Evolutionary conservation across 2,797 vertebrate genomes (phyloP), one percentile per base, ranked within the genome.

Genomic region (Clarias platycephalus): DNA sequence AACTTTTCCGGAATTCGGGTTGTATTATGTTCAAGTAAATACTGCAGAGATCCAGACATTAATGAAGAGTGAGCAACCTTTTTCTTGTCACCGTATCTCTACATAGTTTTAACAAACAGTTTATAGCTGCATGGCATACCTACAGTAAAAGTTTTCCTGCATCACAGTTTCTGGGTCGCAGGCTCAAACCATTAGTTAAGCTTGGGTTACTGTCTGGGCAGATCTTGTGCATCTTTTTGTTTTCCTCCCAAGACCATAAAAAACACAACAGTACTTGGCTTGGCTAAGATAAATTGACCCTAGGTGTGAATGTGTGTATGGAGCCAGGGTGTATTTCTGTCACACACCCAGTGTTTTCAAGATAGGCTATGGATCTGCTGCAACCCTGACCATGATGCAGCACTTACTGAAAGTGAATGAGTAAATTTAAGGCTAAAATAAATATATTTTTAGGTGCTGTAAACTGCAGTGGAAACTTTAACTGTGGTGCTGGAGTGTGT

Each of bases 381-480:
- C 10, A 62, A 60, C 74, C 74, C 53, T 31, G 26, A 26, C 26
- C 26, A 31, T 28, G 74, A 24, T 37, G n/a, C 60, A 78, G 2
- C 4, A 58, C 10, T 13, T 34, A 28, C 28, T 76, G 1, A 22
- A 60, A 3, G 4, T 34, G 1, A 62, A 78, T 12, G 3, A 4
- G 24, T 79, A 4, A 5, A 49, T 49, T 78, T 64, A 40, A 57
- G 53, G 4, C 53, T 76, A 26, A 80, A 13, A 80, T 5, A 53
- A 28, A 31, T 64, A 15, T 58, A 3, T 88, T 53, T 82, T 74
- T 80, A 88, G 34, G 85, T 94, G 93, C 75, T 22, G 64, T 78
- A 4, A 94, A 94, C 83, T 98, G 97, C 91, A 97, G 91, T 57
- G 92, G 91, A 24, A 95, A 94, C 88, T 98, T 96, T 87, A 92